Percentiles rank a stretch among this genome's conserved stretches.
These are phyloP conservation scores for Echinops telfairi DNA, from an alignment of 2,113 vertebrate species.

Conservation along the genomic window DNA sequence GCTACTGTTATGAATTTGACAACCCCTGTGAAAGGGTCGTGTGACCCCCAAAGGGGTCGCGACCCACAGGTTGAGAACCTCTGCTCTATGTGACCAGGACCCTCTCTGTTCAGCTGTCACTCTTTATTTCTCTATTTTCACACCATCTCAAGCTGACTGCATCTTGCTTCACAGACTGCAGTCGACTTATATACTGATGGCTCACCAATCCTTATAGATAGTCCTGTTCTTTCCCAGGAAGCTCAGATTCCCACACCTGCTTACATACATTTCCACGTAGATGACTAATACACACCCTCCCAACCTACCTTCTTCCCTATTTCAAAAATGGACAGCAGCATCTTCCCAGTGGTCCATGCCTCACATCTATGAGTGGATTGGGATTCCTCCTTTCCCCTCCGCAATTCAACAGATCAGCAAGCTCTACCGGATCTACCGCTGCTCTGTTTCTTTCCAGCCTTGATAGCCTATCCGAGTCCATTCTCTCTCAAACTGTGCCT, in stretches of 20 bases:
- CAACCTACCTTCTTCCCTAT: background rate
- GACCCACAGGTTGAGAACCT: too few species aligned
- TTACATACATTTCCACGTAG: background rate
- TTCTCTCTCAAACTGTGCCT: background rate
- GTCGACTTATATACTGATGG: background rate
- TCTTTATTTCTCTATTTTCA: constrained; percentile 12
- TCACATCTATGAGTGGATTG: background rate
- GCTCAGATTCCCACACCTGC: background rate
- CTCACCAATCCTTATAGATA: background rate
- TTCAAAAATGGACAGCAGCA: background rate
- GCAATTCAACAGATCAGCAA: background rate
- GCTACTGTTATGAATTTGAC: too few species aligned
- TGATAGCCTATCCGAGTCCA: background rate
- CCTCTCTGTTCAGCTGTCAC: background rate
- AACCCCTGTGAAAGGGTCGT: too few species aligned
- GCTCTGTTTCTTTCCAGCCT: background rate
- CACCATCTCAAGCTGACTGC: background rate
- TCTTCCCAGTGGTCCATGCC: background rate
- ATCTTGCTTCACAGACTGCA: background rate
- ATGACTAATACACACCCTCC: background rate
- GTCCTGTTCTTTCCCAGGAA: background rate
- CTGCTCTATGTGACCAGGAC: too few species aligned
- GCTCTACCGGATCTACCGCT: background rate
- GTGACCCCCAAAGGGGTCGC: too few species aligned
- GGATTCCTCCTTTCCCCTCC: background rate